phyloP scores from a whole-genome alignment of 2,797 vertebrate genomes.

The Eospalax fontanierii region DNA sequence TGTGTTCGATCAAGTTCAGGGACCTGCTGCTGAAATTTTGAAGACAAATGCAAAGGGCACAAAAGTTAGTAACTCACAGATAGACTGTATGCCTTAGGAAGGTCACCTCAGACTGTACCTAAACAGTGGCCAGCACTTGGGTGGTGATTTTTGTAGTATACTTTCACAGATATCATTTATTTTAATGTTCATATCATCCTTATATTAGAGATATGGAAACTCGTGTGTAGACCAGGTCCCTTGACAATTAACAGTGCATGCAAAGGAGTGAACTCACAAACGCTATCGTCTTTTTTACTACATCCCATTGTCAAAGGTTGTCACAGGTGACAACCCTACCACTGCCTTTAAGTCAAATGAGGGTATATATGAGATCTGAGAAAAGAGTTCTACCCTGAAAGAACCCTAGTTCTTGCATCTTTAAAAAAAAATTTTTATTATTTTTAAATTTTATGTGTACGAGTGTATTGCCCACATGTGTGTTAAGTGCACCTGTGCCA shows the following conservation, averaged over 20 bases:
- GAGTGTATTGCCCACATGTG: too few relatives aligned
- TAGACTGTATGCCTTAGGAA: background rate
- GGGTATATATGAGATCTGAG: background rate
- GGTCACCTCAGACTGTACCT: background rate
- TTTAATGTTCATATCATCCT: background rate
- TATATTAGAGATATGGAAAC: slow-evolving; percentile 23
- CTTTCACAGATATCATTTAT: background rate
- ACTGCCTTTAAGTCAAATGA: background rate
- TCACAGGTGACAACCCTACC: background rate
- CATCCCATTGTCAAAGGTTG: too few relatives aligned
- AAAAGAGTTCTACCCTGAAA: background rate
- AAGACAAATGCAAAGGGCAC: background rate
- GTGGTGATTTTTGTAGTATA: background rate
- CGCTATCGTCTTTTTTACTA: background rate
- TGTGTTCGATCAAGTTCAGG: background rate
- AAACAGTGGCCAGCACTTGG: background rate
- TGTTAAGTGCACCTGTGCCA: too few relatives aligned
- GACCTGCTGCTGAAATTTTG: slow-evolving; percentile 4
- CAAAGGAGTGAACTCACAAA: slow-evolving; percentile 2
- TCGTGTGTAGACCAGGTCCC: background rate
- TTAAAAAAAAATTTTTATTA: too few relatives aligned
- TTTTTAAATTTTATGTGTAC: too few relatives aligned
- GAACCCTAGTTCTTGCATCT: too few relatives aligned
- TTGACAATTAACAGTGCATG: background rate
- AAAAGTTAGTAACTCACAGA: background rate